Conservation (phyloP, 2,113 vertebrate genomes). For the Urocitellus parryii region DNA sequence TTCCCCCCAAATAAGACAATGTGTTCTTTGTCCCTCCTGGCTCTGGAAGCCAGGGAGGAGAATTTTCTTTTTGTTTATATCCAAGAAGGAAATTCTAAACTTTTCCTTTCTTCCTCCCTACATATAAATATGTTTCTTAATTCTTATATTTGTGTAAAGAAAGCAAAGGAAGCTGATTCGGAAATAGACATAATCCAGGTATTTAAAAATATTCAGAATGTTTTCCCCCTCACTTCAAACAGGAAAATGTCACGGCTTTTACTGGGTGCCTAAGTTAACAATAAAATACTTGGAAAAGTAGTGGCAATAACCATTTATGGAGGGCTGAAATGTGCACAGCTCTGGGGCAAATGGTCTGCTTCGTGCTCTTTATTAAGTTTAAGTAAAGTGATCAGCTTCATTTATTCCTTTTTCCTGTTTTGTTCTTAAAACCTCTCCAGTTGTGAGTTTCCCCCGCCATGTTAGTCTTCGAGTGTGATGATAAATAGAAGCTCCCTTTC, state of each 20-base stretch:
- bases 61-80: constrained; percentile 75
- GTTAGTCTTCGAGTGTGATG: neutral
- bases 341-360: neutral
- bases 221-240: neutral
- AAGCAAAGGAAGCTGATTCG: constrained; percentile 55
- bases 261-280: constrained; percentile 23
- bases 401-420: neutral
- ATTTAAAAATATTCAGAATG: constrained; percentile 60
- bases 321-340: neutral
- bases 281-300: neutral
- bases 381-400: neutral
- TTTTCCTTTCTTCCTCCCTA: constrained; percentile 67
- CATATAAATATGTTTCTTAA: constrained; percentile 65
- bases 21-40: constrained; percentile 2
- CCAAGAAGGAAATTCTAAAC: constrained; percentile 65
- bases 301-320: neutral
- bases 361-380: neutral
- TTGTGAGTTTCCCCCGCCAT: neutral
- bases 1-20: constrained; percentile 16
- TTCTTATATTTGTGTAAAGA: constrained; percentile 73
- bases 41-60: neutral
- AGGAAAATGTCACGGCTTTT: neutral
- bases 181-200: constrained; percentile 70
- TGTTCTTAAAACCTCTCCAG: neutral
- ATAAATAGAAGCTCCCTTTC: constrained; percentile 53